Evolutionary conservation across 2,797 vertebrate genomes (phyloP).

Genomic region (Odontamblyopus lacepedii): DNA sequence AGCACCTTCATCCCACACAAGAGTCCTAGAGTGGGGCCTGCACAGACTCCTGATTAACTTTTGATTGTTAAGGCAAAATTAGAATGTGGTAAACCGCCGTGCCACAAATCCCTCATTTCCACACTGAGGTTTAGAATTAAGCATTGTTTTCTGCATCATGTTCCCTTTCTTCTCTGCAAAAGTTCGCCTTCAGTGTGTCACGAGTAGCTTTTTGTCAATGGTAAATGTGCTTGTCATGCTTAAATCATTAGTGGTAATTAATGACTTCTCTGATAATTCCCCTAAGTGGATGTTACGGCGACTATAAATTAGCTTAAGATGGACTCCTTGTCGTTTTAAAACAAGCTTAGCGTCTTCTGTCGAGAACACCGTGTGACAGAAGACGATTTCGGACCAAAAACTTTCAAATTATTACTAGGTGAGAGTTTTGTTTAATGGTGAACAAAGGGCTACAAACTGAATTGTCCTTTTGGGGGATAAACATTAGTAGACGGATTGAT

Average conservation of each 20-base stretch:
- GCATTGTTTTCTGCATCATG: constrained; percentile 58
- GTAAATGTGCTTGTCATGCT: constrained; percentile 76
- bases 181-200: constrained; percentile 71
- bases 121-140: constrained; percentile 69
- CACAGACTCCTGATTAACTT: constrained; percentile 78
- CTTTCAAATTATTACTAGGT: neutral
- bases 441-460: neutral
- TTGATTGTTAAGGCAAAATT: constrained; percentile 74
- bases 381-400: neutral
- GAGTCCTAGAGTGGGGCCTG: constrained; percentile 73
- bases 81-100: constrained; percentile 42
- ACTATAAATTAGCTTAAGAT: constrained; percentile 70
- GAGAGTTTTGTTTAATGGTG: neutral
- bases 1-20: constrained; percentile 71
- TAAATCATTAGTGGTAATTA: constrained; percentile 80
- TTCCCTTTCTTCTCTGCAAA: constrained; percentile 62
- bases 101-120: constrained; percentile 70
- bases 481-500: neutral
- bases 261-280: constrained; percentile 76
- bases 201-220: constrained; percentile 79
- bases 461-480: neutral
- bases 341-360: constrained; percentile 15
- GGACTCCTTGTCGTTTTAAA: constrained; percentile 56
- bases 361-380: neutral
- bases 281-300: constrained; percentile 74